Evolutionary conservation across 2,888 invertebrate species (phyloP).

Genomic region (Galerucella nymphaeae): DNA sequence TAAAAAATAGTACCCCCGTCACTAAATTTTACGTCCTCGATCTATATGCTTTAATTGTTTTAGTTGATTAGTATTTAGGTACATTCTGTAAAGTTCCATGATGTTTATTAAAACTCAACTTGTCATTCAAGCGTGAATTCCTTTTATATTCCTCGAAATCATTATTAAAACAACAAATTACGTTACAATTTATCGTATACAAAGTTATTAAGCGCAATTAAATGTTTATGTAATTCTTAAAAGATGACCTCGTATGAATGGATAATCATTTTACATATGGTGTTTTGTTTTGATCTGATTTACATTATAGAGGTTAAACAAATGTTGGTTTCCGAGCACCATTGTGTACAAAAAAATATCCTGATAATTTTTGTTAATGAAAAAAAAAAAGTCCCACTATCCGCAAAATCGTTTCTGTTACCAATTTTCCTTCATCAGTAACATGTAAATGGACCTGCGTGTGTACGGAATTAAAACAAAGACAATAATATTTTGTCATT

Average conservation of each 20-base stretch:
- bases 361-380: not conserved
- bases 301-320: not conserved
- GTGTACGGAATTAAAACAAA: too few relatives aligned
- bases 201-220: not conserved
- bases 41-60: too few relatives aligned
- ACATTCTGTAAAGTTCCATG: not conserved
- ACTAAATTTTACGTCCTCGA: too few relatives aligned
- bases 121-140: not conserved
- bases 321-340: not conserved
- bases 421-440: not conserved
- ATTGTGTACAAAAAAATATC: not conserved
- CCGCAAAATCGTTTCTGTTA: not conserved
- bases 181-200: not conserved
- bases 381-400: too few relatives aligned
- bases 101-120: not conserved
- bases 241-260: not conserved
- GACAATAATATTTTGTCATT: not conserved
- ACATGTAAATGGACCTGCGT: too few relatives aligned
- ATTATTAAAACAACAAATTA: not conserved
- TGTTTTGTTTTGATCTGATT: not conserved
- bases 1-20: too few relatives aligned
- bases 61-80: not conserved
- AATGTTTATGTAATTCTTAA: not conserved
- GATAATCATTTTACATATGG: not conserved
- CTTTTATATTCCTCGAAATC: not conserved